A percentile compares a stretch with the other conserved stretches of the same genome.
These are phyloP conservation scores for Sebastes itinus DNA, from an alignment of 2,797 vertebrate genomes.

Conservation along the genomic window DNA sequence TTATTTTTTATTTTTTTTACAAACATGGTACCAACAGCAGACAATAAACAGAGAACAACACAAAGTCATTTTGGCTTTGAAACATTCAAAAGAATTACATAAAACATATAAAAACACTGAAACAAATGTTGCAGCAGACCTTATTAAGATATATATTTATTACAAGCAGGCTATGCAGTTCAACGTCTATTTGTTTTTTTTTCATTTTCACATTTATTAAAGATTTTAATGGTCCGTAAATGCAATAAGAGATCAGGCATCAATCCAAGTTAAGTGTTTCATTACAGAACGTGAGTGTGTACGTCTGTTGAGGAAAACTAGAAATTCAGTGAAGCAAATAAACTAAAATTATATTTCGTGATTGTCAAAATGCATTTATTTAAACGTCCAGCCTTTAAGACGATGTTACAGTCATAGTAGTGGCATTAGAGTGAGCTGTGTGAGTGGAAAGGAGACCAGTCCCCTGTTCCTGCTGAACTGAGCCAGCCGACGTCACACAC, in stretches of 20 bases:
- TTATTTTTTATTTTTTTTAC: neutral
- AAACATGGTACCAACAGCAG: neutral
- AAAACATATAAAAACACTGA: neutral
- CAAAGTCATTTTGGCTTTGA: too few species aligned
- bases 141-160: neutral
- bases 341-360: neutral
- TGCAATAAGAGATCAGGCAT: neutral
- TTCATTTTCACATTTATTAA: neutral
- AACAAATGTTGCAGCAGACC: neutral
- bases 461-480: constrained; percentile 95
- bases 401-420: neutral
- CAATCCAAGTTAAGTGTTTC: constrained; percentile 15
- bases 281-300: neutral
- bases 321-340: neutral
- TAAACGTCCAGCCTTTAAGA: neutral
- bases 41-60: neutral
- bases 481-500: constrained; percentile 89
- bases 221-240: neutral
- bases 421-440: constrained; percentile 7
- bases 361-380: neutral
- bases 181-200: neutral
- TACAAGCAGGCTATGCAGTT: neutral
- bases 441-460: constrained; percentile 70
- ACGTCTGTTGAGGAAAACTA: neutral
- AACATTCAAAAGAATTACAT: neutral